These are phyloP conservation scores for Acanthopagrus latus DNA, from an alignment of 2,797 vertebrate species.

Conservation along the genomic window DNA sequence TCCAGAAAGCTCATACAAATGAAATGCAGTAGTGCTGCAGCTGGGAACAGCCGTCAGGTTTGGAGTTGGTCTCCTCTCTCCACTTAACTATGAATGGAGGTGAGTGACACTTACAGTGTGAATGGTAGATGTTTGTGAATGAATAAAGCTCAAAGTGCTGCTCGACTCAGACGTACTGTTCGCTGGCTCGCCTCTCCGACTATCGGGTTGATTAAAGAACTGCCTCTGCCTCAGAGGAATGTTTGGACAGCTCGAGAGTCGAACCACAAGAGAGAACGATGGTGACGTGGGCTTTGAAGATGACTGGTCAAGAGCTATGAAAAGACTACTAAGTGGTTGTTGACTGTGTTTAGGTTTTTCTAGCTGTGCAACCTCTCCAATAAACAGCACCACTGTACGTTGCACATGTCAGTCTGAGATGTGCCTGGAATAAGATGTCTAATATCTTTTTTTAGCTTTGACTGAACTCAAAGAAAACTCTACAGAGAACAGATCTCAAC, in stretches of 20 bases:
- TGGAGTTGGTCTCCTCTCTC: background rate
- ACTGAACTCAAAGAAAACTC: background rate
- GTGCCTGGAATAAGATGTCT: slow-evolving; percentile 3
- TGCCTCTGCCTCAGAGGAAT: slow-evolving; percentile 2
- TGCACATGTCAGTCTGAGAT: background rate
- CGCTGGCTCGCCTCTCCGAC: background rate
- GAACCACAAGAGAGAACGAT: background rate
- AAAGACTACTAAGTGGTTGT: background rate
- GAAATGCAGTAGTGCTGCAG: background rate
- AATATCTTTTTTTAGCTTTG: background rate
- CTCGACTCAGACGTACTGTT: background rate
- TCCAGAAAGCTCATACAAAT: background rate
- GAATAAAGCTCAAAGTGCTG: background rate
- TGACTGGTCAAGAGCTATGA: background rate
- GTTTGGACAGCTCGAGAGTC: background rate
- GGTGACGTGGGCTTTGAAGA: background rate
- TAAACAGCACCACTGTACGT: background rate
- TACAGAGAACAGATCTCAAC: background rate
- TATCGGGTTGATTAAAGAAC: background rate
- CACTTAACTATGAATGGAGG: background rate
- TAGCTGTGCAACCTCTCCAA: background rate
- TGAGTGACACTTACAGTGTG: background rate
- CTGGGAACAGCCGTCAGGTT: background rate
- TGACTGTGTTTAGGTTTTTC: background rate
- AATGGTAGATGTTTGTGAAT: background rate